Conservation (phyloP, 1,140 invertebrate species). For the Parasteatoda tepidariorum region DNA sequence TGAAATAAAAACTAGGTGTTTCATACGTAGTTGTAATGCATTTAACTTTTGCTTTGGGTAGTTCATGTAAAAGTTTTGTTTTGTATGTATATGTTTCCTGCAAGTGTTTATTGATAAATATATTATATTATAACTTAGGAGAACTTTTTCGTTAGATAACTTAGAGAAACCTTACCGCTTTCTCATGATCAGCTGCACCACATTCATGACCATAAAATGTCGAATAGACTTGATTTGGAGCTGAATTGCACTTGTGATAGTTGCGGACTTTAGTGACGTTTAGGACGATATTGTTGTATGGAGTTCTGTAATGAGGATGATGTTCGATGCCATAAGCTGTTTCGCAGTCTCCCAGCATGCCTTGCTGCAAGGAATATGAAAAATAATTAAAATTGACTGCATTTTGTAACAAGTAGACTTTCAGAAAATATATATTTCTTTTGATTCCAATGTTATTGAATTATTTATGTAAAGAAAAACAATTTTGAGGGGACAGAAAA, state of each 20-base stretch:
- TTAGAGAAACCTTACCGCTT: conserved; percentile 44
- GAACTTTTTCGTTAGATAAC: no score
- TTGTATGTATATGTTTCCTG: no score
- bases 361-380: conserved; percentile 15
- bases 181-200: conserved; percentile 26
- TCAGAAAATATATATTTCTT: not conserved
- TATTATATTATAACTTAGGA: no score
- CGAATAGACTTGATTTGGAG: conserved; percentile 35
- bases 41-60: no score
- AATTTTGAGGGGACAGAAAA: no score
- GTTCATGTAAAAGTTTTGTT: no score
- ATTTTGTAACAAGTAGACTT: not conserved
- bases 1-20: no score
- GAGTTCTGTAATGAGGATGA: conserved; percentile 30
- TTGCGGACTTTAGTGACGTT: conserved; percentile 64
- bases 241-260: conserved; percentile 63
- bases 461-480: not conserved
- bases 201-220: conserved; percentile 58
- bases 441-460: not conserved
- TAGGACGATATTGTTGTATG: conserved; percentile 60
- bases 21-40: no score
- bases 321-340: conserved; percentile 58
- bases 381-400: not conserved
- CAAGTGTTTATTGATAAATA: no score
- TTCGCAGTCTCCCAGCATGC: conserved; percentile 59